Evolutionary conservation across 2,888 invertebrate species (phyloP).

Genomic region (Acrocera orbiculus): DNA sequence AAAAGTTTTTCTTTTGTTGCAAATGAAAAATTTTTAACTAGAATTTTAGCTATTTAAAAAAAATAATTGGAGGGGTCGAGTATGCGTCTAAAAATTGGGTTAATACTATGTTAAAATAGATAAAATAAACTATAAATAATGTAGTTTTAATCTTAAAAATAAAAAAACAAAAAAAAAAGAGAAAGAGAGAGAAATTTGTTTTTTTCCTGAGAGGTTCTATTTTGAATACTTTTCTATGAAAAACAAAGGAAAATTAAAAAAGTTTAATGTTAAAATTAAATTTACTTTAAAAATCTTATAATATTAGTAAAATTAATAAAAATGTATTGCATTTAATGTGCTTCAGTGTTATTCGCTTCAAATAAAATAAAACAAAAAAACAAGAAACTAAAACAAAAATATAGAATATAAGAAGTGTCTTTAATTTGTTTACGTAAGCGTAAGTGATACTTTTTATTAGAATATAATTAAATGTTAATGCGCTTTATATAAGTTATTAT

Average conservation of each 20-base stretch:
- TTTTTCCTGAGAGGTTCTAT: conserved; percentile 12
- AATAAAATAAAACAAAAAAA: background rate
- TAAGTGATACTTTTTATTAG: too few relatives aligned
- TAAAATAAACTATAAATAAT: background rate
- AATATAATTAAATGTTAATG: too few relatives aligned
- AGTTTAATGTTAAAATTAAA: background rate
- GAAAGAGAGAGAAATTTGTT: conserved; percentile 2
- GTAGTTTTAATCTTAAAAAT: background rate
- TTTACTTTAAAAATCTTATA: background rate
- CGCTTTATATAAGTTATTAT: too few relatives aligned
- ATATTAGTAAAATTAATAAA: conserved; percentile 1
- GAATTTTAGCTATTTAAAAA: too few relatives aligned
- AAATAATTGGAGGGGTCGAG: too few relatives aligned
- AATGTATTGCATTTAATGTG: conserved; percentile 10
- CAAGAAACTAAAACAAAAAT: background rate
- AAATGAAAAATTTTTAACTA: too few relatives aligned
- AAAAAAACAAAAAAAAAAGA: background rate
- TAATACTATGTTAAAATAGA: too few relatives aligned
- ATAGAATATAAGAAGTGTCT: too few relatives aligned
- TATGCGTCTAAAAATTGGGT: conserved; percentile 9
- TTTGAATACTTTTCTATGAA: conserved; percentile 12
- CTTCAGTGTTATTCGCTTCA: conserved; percentile 10
- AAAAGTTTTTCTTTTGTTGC: too few relatives aligned
- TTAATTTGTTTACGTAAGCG: too few relatives aligned
- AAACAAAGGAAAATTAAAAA: conserved; percentile 1